phyloP scores from a whole-genome alignment of 2,888 invertebrate genomes.

The Hyppa rectilinea region DNA sequence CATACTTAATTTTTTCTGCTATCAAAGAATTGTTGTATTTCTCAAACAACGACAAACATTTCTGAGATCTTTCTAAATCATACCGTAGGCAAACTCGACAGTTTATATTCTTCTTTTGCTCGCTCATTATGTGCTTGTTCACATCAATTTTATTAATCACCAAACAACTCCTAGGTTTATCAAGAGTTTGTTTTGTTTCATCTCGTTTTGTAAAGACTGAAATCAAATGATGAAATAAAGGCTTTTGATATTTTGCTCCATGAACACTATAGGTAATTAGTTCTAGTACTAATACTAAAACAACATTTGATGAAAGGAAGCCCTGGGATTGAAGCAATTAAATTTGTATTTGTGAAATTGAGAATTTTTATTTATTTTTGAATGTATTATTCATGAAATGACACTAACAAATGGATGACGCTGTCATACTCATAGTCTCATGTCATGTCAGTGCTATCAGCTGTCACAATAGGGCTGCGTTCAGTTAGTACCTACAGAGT shows the following conservation, averaged over 20 bases:
- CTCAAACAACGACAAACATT: constrained; percentile 78
- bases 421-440: too few species aligned
- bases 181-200: constrained; percentile 2
- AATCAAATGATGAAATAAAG: neutral
- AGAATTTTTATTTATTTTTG: too few species aligned
- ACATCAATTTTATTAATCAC: constrained; percentile 5
- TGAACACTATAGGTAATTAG: neutral
- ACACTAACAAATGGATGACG: neutral
- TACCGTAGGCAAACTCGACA: constrained; percentile 80
- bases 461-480: constrained; percentile 10
- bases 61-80: constrained; percentile 63
- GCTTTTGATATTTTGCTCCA: neutral
- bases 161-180: neutral
- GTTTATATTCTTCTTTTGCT: constrained; percentile 65
- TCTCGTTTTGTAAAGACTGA: neutral
- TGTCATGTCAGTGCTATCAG: too few species aligned
- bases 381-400: too few species aligned
- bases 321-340: neutral
- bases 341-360: neutral
- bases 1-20: constrained; percentile 76
- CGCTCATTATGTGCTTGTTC: constrained; percentile 58
- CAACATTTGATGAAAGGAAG: neutral
- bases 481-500: too few species aligned
- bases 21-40: constrained; percentile 75
- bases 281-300: neutral